Base-by-base conservation (phyloP, 2,113 vertebrate genomes). In the Oncorhynchus kisutch region DNA sequence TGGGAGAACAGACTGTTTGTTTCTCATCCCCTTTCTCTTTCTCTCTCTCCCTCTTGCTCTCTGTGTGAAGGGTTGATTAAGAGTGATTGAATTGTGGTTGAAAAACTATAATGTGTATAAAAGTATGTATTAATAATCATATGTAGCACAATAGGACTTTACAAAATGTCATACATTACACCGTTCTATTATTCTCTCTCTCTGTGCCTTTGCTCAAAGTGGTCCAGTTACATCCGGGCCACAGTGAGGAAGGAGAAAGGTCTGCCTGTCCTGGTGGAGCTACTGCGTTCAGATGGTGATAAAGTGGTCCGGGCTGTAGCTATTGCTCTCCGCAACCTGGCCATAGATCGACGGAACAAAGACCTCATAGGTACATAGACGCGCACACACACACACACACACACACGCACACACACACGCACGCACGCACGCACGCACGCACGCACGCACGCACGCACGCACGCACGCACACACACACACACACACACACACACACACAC, bases 171-270 rank as follows among this genome's bases (percentile, higher is more conserved):
- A 54, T 54, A 54, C 16, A 54, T 54, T 54, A 54, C 18, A 66
- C 49, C 18, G 5, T 14, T 65, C 68, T 81, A 51, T 60, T 24
- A 27, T 59, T 65, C 34, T 81, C 59, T 88, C 74, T 72, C 25
- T 70, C 25, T 51, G 6, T 68, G 12, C 75, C 80, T 51, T 4
- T 68, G 8, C 73, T 81, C 48, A 11, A 34, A 99, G 98, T 99
- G 97, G 98, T 98, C 98, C 77, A 96, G 94, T 0, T 97, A 95
- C 88, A 99, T 99, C 86, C 95, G 97, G 0, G 96, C 95, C 3
- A 97, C 94, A 0, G 96, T 99, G 85, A 94, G 98, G 54, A 98
- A 98, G 86, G 98, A 99, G 90, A 95, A 98, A 54, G 98, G 97
- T 3, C 87, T 99, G 24, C 97, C 96, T 81, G 82, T 93, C 59